Evolutionary conservation across 2,888 invertebrate species (phyloP).

Genomic region (Caradrina clavipalpis): DNA sequence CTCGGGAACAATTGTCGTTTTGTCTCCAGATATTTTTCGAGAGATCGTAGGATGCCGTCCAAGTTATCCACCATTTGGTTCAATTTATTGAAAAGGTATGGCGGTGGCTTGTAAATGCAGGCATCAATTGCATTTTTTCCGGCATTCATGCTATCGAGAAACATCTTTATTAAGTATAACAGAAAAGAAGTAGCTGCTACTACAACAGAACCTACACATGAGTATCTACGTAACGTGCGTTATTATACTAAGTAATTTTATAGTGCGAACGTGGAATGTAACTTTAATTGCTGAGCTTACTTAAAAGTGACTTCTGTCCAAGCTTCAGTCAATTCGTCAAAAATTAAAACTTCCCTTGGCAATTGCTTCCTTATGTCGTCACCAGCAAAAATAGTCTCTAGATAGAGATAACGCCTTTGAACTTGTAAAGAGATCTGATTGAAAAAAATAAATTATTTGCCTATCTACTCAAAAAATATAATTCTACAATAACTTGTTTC

Average conservation of each 20-base stretch:
- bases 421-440: slow-evolving; percentile 93
- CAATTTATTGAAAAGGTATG: slow-evolving; percentile 92
- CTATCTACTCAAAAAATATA: no score
- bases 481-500: no score
- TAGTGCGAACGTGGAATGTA: no score
- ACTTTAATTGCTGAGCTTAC: slow-evolving; percentile 74
- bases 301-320: slow-evolving; percentile 93
- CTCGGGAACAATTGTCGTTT: slow-evolving; percentile 96
- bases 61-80: slow-evolving; percentile 94
- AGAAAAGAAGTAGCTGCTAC: no score
- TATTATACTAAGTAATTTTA: no score
- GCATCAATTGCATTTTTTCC: slow-evolving; percentile 92
- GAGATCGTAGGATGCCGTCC: slow-evolving; percentile 95
- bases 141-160: slow-evolving; percentile 82
- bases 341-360: slow-evolving; percentile 94
- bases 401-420: slow-evolving; percentile 96
- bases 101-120: slow-evolving; percentile 91
- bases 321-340: slow-evolving; percentile 93
- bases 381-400: slow-evolving; percentile 97
- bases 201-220: not conserved
- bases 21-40: slow-evolving; percentile 96
- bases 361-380: slow-evolving; percentile 97
- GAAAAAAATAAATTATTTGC: not conserved
- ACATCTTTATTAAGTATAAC: not conserved
- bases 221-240: no score